A percentile compares a stretch with the other conserved stretches of the same genome.
These are phyloP conservation scores for Andrena bicolor DNA, from an alignment of 2,888 invertebrate genomes.

Conservation along the genomic window DNA sequence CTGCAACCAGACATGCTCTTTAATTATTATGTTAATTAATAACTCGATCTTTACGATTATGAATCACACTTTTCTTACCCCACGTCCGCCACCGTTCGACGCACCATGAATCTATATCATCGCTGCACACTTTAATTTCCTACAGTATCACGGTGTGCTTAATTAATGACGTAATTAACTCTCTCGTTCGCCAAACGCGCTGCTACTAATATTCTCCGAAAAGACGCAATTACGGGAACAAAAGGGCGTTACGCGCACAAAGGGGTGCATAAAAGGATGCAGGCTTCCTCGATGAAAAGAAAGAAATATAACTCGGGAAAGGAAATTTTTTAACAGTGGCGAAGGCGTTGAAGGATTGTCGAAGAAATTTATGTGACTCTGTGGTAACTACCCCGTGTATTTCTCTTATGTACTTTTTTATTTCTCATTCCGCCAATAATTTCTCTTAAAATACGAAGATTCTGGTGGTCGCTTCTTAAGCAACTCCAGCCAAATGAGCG, in stretches of 20 bases:
- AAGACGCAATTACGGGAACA: background rate
- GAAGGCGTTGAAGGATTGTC: too few species aligned
- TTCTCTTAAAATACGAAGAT: background rate
- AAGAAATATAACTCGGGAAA: too few species aligned
- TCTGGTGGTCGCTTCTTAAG: background rate
- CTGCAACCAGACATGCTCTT: background rate
- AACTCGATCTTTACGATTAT: slow-evolving; percentile 37
- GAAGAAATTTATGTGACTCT: too few species aligned
- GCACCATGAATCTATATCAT: slow-evolving; percentile 28
- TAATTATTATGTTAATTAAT: slow-evolving; percentile 55
- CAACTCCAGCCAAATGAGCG: background rate
- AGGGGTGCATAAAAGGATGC: background rate
- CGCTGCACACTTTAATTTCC: slow-evolving; percentile 20
- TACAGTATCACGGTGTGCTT: slow-evolving; percentile 16
- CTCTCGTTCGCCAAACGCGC: slow-evolving; percentile 10
- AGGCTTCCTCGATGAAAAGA: too few species aligned
- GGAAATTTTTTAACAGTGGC: too few species aligned
- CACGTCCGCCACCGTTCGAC: slow-evolving; percentile 11
- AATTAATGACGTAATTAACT: slow-evolving; percentile 57
- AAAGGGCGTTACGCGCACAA: background rate
- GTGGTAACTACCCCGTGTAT: too few species aligned
- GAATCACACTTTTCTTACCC: slow-evolving; percentile 42
- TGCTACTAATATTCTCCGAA: slow-evolving; percentile 4
- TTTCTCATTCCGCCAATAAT: background rate
- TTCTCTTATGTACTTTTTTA: too few species aligned